Base-by-base conservation (phyloP, 2,797 vertebrate species). In the Megalops cyprinoides region DNA sequence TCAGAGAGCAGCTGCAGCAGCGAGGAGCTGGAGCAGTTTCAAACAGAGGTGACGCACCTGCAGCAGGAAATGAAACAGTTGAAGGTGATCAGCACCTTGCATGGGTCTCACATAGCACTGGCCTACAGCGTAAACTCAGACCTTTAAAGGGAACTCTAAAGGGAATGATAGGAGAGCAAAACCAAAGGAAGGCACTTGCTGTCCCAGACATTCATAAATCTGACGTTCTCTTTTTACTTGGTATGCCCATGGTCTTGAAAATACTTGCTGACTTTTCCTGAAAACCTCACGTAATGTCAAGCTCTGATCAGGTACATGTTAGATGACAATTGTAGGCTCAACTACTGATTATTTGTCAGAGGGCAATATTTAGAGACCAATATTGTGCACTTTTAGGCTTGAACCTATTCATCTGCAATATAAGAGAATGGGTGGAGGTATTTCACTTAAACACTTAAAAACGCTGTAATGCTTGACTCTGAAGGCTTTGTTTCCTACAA, bases 21-120 rank as follows among this genome's bases (percentile, higher is more conserved):
- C 0, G 95, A 96, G 86, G 95, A 97, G 39, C 87, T 96, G 88
- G 96, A 97, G 82, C 94, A 95, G 86, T 94, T 96, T 85, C 95
- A 97, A 83, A 90, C 92, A 0, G 96, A 97, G 84, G 92, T 95
- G 84, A 92, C 91, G 73, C 94, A 96, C 44, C 90, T 96, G 76
- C 93, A 94, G 79, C 92, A 92, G 14, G 96, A 98, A 88, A 95
- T 96, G 84, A 95, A 91, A 75, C 91, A 96, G 85, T 91, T 97
- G 12, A 96, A 97, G 95, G 97, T 97, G 79, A 85, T 77, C n/a
- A 74, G 23, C 12, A 15, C 9, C 79, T 31, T 39, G 31, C 42
- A 4, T 20, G 20, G 37, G 37, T 37, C 31, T 39, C 62, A 31
- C 23, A 5, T 0, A 2, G 2, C 51, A 53, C 15, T 18, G 15